These are phyloP conservation scores for Cetonia aurata DNA, from an alignment of 2,888 invertebrate species.

Conservation along the genomic window DNA sequence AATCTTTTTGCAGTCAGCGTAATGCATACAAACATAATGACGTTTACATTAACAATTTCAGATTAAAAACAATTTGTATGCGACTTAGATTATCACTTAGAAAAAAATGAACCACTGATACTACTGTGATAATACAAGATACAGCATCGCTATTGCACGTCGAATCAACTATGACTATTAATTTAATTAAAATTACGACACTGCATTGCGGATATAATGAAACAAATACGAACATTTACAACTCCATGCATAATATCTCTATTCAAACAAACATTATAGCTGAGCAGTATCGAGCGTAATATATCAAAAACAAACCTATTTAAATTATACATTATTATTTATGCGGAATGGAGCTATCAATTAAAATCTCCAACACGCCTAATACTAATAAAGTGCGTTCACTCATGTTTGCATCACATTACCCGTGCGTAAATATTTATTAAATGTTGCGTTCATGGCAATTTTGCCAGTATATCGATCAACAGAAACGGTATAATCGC, in stretches of 20 bases:
- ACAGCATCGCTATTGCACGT: too few species aligned
- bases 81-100: too few species aligned
- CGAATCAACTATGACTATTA: too few species aligned
- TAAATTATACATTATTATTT: not conserved
- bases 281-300: not conserved
- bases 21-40: not conserved
- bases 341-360: too few species aligned
- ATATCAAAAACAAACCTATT: not conserved
- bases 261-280: not conserved
- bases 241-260: not conserved
- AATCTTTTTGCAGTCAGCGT: not conserved
- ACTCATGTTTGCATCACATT: slow-evolving; percentile 3
- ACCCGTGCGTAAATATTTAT: slow-evolving; percentile 12
- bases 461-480: slow-evolving; percentile 35
- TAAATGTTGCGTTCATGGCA: not conserved
- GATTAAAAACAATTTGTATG: too few species aligned
- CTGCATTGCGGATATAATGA: not conserved
- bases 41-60: too few species aligned
- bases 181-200: not conserved
- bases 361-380: not conserved
- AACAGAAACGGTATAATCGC: slow-evolving; percentile 4
- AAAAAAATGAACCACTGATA: too few species aligned
- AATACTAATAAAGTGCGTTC: slow-evolving; percentile 3
- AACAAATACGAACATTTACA: not conserved
- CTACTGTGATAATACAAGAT: too few species aligned